Evolutionary conservation across 2,797 vertebrate species (phyloP), one percentile per base, ranked within the genome.

Genomic region (Decapterus maruadsi): DNA sequence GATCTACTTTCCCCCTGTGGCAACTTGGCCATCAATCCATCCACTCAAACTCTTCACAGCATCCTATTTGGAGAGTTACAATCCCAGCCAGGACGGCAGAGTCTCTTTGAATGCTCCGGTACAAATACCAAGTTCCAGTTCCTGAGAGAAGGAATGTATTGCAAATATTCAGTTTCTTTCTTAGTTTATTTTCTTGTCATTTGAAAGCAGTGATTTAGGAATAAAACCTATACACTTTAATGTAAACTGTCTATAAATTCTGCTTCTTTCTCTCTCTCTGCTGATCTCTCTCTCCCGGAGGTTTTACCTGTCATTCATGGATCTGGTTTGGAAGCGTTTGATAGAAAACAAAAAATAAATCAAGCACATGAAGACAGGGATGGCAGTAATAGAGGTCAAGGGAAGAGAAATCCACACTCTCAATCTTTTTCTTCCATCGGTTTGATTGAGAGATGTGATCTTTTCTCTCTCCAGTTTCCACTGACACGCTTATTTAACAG

Each of bases 391-490:
- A 71, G 72, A 64, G 72, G 76, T 61, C 56, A 26, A 36, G 4
- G 0, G 22, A 56, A 74, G 60, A 72, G 55, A 75, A 77, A 77
- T 67, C 48, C 67, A 29, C 65, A 62, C 6, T 75, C 63, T 76
- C 59, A 31, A 13, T 73, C 61, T 66, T 59, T 26, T 61, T 31
- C 74, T 38, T 7, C 67, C 50, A 12, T 60, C 61, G 40, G 57
- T 58, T 42, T 78, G 78, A 84, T 80, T 85, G 78, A 87, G 73
- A 80, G 80, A 85, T 38, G 54, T 79, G 77, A 88, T 85, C 77
- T 89, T 84, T 81, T 71, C 51, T 67, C 71, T 62, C 68, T 57
- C 16, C 20, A 10, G 5, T 81, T 75, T 78, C 54, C 59, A 12
- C 68, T 60, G 69, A 75, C 75, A 46, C 46, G 16, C 54, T 81